Evolutionary conservation across 2,888 invertebrate genomes (phyloP).

Genomic region (Apodemia duryi): DNA sequence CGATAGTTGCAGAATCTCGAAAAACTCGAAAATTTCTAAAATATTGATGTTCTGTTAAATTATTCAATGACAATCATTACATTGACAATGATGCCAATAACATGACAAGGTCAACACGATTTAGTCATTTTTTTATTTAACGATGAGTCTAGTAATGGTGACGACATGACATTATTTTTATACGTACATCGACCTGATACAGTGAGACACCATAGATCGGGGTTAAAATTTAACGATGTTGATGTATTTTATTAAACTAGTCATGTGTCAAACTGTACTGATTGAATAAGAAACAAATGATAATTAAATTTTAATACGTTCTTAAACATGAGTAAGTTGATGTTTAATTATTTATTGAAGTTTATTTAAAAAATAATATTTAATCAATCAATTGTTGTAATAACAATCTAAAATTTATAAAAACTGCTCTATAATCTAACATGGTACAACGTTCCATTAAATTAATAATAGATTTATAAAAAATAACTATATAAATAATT

Average conservation of each 20-base stretch:
- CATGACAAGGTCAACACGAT: slow-evolving; percentile 9
- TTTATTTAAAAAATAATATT: no score
- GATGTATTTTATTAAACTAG: neutral
- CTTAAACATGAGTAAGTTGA: no score
- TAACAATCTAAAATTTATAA: no score
- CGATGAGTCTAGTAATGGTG: slow-evolving; percentile 1
- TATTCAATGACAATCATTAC: neutral
- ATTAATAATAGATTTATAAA: no score
- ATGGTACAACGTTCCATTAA: no score
- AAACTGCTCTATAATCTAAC: no score
- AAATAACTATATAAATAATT: no score
- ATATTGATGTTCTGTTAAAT: neutral
- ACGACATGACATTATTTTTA: slow-evolving; percentile 6
- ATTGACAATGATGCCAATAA: slow-evolving; percentile 2
- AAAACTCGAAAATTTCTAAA: no score
- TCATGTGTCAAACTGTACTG: neutral
- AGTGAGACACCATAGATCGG: slow-evolving; percentile 12
- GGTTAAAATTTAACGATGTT: slow-evolving; percentile 8
- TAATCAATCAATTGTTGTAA: no score
- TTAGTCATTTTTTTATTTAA: slow-evolving; percentile 2
- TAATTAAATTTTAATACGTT: neutral
- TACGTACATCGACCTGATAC: slow-evolving; percentile 7
- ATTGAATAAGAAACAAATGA: neutral
- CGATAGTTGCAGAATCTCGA: no score
- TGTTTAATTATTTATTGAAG: no score